Base-by-base conservation (phyloP, 2,113 vertebrate genomes). In the Lophochroa leadbeateri region DNA sequence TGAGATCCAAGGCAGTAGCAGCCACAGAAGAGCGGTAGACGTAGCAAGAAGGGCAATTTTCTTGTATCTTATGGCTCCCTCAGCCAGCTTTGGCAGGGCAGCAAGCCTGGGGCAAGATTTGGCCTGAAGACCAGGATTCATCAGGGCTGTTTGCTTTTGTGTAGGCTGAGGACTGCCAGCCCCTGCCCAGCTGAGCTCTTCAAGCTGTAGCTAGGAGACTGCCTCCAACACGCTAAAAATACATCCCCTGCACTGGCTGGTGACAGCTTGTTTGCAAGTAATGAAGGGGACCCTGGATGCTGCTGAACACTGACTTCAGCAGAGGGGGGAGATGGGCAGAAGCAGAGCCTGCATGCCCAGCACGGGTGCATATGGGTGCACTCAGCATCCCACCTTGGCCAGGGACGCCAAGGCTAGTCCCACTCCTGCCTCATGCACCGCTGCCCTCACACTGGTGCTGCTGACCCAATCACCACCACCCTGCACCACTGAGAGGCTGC, bases 121-220 rank as follows among this genome's bases (percentile, higher is more conserved):
- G 86, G 61, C 77, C 77, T 33, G 39, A 91, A 44, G 47, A 79
- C 20, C 29, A 33, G 39, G 33, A 89, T 85, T 92, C 84, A 82
- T 89, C 57, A 69, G 44, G 4, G 0, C 17, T 79, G 47, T 88
- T 92, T 95, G 77, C 77, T 82, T 94, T 94, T 85, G 21, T 39
- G 47, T 65, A 91, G 57, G 47, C 72, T 94, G 61, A 92, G 72
- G 50, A 57, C 61, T 94, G 86, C 91, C 95, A 96, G 93, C 39
- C 83, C 91, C 57, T 94, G 61, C 92, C 74, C 86, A 67, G 94
- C 83, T 79, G 74, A 96, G 91, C 47, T 64, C 81, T 84, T 91
- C 31, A 55, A 58, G 65, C 84, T 75, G 93, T 96, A 97, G 69
- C 95, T 97, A 97, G 91, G 95, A 94, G 65, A 95, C 89, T 85